Conservation (phyloP, 37 sponge, comb jelly and placozoan species). For the Theonella swinhoei region DNA sequence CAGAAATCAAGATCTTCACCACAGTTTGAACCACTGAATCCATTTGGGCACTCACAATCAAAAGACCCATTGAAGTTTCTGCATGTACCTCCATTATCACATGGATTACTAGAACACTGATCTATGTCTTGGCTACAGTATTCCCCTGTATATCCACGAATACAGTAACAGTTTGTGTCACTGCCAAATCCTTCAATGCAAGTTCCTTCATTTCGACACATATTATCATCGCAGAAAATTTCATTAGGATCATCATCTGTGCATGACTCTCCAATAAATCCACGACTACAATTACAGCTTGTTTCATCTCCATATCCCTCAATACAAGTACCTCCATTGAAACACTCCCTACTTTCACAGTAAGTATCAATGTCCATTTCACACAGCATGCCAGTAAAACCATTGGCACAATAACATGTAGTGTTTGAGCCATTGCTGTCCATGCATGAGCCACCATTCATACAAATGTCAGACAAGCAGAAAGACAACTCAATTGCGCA, state of each 20-base stretch:
- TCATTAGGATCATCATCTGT: slow-evolving; percentile 7
- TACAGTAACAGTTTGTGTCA: slow-evolving; percentile 30
- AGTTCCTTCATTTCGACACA: slow-evolving; percentile 56
- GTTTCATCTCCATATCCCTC: slow-evolving; percentile 23
- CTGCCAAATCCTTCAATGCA: slow-evolving; percentile 42
- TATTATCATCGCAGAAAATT: background rate
- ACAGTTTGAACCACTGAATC: slow-evolving; percentile 44
- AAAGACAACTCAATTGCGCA: slow-evolving; percentile 38
- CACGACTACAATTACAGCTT: slow-evolving; percentile 38
- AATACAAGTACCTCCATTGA: slow-evolving; percentile 56
- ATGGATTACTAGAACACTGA: background rate
- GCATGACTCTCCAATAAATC: slow-evolving; percentile 45
- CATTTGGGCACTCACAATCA: slow-evolving; percentile 40
- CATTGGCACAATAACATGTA: slow-evolving; percentile 39
- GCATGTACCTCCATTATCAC: slow-evolving; percentile 58
- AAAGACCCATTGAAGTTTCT: background rate
- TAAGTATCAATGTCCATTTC: slow-evolving; percentile 8
- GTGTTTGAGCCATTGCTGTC: slow-evolving; percentile 36
- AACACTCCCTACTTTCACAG: slow-evolving; percentile 41
- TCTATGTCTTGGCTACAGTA: slow-evolving; percentile 25
- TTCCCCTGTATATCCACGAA: slow-evolving; percentile 29
- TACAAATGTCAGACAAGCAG: slow-evolving; percentile 33
- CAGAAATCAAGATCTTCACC: background rate
- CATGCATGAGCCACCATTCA: slow-evolving; percentile 64
- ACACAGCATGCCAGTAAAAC: slow-evolving; percentile 49